Conservation (phyloP, 1,140 invertebrate genomes). For the Oedothorax gibbosus region DNA sequence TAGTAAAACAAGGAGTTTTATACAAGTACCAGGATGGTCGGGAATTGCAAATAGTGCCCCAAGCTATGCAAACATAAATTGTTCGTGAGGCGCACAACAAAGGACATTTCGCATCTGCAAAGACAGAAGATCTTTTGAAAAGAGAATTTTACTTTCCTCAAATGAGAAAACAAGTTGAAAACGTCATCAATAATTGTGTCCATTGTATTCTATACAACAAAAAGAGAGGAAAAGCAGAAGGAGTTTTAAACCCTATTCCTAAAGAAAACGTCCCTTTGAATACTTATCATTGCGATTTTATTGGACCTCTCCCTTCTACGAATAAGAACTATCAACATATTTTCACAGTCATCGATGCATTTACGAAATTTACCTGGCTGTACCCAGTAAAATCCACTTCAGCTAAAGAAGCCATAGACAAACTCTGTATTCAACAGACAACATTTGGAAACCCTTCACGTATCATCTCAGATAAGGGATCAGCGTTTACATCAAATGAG, state of each 20-base stretch:
- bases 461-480: constrained; percentile 10
- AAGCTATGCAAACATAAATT: not conserved
- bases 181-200: not conserved
- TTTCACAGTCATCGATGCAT: constrained; percentile 11
- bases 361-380: constrained; percentile 1
- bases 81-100: not conserved
- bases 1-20: constrained; percentile 15
- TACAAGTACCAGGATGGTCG: not conserved
- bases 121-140: constrained; percentile 14
- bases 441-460: constrained; percentile 1
- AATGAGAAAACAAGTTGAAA: not conserved
- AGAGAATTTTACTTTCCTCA: not conserved
- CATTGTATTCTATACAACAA: constrained; percentile 32
- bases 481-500: not conserved
- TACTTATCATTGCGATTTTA: not conserved
- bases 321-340: constrained; percentile 20
- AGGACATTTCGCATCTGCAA: not conserved
- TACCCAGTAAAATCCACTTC: not conserved
- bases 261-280: constrained; percentile 29
- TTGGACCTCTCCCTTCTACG: not conserved
- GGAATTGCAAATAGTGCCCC: constrained; percentile 5
- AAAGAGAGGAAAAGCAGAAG: constrained; percentile 18
- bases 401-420: not conserved
- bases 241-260: constrained; percentile 22
- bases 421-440: not conserved